A percentile compares a stretch with the other conserved stretches of the same genome.
Evolutionary conservation across 2,888 invertebrate species (phyloP).

Genomic region (Thalpophila matura): DNA sequence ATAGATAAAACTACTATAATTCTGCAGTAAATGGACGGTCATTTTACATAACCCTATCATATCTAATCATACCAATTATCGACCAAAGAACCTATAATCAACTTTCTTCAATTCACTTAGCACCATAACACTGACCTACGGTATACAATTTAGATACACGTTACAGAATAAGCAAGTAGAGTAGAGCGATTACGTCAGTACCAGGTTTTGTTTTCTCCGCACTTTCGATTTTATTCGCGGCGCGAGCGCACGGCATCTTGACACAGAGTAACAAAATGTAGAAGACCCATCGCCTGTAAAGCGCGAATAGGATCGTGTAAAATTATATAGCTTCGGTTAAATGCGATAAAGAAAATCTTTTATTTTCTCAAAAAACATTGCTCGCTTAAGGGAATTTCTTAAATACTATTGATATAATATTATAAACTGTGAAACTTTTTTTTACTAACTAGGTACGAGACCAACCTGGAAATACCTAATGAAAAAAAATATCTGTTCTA

Average conservation of each 20-base stretch:
- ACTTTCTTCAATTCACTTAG: slow-evolving; percentile 45
- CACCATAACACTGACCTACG: slow-evolving; percentile 64
- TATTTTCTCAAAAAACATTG: too few species aligned
- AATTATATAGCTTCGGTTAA: too few species aligned
- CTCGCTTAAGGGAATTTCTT: too few species aligned
- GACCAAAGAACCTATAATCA: slow-evolving; percentile 20
- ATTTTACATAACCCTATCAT: slow-evolving; percentile 17
- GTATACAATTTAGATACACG: slow-evolving; percentile 35
- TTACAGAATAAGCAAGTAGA: slow-evolving; percentile 68
- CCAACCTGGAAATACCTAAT: too few species aligned
- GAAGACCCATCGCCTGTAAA: slow-evolving; percentile 4
- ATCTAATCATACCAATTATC: slow-evolving; percentile 22
- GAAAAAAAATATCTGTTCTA: too few species aligned
- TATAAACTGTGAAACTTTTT: too few species aligned
- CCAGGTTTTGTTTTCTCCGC: slow-evolving; percentile 79
- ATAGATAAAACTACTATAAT: neutral
- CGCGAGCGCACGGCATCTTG: slow-evolving; percentile 67
- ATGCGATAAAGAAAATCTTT: too few species aligned
- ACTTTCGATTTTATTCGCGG: slow-evolving; percentile 83
- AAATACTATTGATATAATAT: too few species aligned
- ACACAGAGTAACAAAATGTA: slow-evolving; percentile 23
- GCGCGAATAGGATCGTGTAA: neutral
- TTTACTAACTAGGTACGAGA: too few species aligned
- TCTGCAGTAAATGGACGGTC: too few species aligned
- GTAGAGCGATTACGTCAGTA: slow-evolving; percentile 74